Evolutionary conservation across 2,797 vertebrate species (phyloP), one percentile per base, ranked within the genome.

Genomic region (Enteromius mattozi): DNA sequence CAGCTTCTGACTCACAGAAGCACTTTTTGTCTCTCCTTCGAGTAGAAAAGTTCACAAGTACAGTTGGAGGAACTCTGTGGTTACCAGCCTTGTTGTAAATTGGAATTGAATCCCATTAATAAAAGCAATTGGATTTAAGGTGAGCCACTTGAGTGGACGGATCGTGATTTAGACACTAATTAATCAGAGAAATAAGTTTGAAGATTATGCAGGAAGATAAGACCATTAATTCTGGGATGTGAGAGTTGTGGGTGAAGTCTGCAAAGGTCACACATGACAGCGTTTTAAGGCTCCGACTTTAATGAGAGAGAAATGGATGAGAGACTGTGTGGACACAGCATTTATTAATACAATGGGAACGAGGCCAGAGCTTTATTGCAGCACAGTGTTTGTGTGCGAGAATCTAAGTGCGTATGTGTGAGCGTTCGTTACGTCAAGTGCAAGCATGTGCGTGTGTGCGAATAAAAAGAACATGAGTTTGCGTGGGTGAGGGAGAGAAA

Each of bases 181-280:
- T 90, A 88, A 89, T 86, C 78, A 37, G 81, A 82, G 71, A 84
- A 86, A 79, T 79, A 84, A 83, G 84, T 85, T 83, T 83, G 80
- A 82, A 86, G 80, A 78, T 87, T 79, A 88, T 63, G 82, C 83
- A 61, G 85, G 74, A 86, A 86, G 80, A 88, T 84, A 85, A 87
- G 61, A 88, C 83, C 79, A 86, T 87, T 88, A 79, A 86, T 89
- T 88, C 78, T 78, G 69, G 74, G 65, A 80, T 6, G 42, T 74
- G 69, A 75, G 76, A 86, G 86, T 77, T 71, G 71, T 66, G 63
- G 78, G 71, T 86, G 83, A 82, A 86, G 90, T 86, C 88, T 90
- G 87, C 90, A 92, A 94, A 95, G 93, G 94, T 93, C 93, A 93
- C 65, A 83, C 82, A 84, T 92, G 92, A 92, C 92, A 92, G 89